phyloP scores from a whole-genome alignment of 2,888 invertebrate species.

The Xestobium rufovillosum region DNA sequence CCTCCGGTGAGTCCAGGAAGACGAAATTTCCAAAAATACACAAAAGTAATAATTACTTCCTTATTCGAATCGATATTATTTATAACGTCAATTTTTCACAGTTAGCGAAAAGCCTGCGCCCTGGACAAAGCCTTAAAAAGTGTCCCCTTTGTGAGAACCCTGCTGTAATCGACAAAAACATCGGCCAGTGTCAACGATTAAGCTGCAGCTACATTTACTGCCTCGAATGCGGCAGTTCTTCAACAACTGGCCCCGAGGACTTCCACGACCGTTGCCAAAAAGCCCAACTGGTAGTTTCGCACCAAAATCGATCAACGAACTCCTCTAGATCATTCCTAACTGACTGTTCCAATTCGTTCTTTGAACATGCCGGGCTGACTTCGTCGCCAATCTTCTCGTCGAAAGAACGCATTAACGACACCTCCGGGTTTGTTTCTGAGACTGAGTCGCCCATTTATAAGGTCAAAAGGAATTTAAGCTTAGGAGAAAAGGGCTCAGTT shows the following conservation, averaged over 20 bases:
- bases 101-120: conserved; percentile 27
- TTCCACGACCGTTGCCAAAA: conserved; percentile 36
- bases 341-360: not conserved
- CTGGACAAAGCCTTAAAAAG: conserved; percentile 33
- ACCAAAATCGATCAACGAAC: not conserved
- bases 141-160: conserved; percentile 34
- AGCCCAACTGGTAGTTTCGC: conserved; percentile 17
- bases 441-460: not conserved
- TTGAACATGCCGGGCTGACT: not conserved
- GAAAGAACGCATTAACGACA: not conserved
- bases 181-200: conserved; percentile 35
- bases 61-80: too few species aligned
- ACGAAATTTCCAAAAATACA: not conserved
- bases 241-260: conserved; percentile 33
- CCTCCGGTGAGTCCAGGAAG: conserved; percentile 2
- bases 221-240: conserved; percentile 33
- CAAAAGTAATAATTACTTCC: too few species aligned
- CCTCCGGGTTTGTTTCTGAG: conserved; percentile 1
- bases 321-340: not conserved
- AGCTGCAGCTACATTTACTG: conserved; percentile 38
- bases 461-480: conserved; percentile 1
- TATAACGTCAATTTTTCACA: conserved; percentile 21
- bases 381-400: not conserved
- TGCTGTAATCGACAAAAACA: conserved; percentile 34
- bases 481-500: not conserved